phyloP scores from a whole-genome alignment of 2,888 invertebrate species.

The Troilus luridus region DNA sequence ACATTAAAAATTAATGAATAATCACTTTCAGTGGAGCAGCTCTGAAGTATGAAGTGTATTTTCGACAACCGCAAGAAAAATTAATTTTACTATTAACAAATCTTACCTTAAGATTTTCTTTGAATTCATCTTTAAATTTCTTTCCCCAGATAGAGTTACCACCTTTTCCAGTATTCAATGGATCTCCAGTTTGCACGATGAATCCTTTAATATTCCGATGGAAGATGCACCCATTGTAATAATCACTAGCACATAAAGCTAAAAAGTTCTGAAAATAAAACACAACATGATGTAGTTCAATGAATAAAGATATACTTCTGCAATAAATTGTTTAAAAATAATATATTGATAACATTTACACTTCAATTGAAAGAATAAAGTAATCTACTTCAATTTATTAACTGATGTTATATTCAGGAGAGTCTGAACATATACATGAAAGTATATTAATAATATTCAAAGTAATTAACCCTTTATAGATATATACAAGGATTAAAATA shows the following conservation, averaged over 20 bases:
- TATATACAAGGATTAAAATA: no score
- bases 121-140: constrained; percentile 98
- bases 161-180: constrained; percentile 95
- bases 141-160: constrained; percentile 96
- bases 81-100: neutral
- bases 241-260: constrained; percentile 95
- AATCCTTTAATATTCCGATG: constrained; percentile 86
- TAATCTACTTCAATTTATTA: no score
- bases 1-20: neutral
- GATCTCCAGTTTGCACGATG: constrained; percentile 86
- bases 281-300: neutral
- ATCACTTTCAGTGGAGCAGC: neutral
- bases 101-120: constrained; percentile 88
- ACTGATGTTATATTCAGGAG: no score
- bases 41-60: no score
- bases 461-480: no score
- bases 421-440: no score
- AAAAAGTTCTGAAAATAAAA: constrained; percentile 83
- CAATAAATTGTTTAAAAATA: neutral
- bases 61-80: no score
- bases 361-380: no score
- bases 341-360: no score
- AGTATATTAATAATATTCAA: no score
- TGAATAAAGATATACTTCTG: neutral
- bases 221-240: constrained; percentile 84